Base-by-base conservation (phyloP, 2,888 invertebrate species). In the Aphidoletes aphidimyza region DNA sequence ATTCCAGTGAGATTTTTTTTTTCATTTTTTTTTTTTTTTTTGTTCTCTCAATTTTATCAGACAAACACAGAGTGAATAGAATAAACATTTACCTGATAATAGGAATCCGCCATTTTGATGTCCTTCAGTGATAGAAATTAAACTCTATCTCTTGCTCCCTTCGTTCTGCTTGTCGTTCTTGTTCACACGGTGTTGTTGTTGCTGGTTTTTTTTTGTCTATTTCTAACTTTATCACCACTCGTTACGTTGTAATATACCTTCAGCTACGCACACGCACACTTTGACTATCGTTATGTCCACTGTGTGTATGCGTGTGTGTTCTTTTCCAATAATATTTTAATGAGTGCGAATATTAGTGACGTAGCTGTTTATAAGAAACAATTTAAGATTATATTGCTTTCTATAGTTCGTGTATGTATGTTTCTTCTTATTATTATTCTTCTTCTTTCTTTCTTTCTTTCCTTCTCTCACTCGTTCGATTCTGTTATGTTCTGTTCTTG, bases 21-120 rank as follows among this genome's bases (percentile, higher is more conserved):
- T n/a, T n/a, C n/a, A n/a, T n/a, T n/a, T n/a, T n/a, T n/a, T n/a
- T n/a, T n/a, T n/a, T n/a, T n/a, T n/a, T n/a, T n/a, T n/a, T n/a
- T n/a, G n/a, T n/a, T n/a, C n/a, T n/a, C n/a, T n/a, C n/a, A n/a
- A n/a, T n/a, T n/a, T n/a, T n/a, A n/a, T n/a, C n/a, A 42, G 6
- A 42, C 14, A 17, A 47, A 47, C 3, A 17, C 14, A 9, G 14
- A 34, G 3, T 19, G 26, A 1, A 54, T 2, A 22, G 30, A 8
- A 17, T 37, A 37, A 37, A 81, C 6, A 81, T 37, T 83, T 26
- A 83, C 83, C 83, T 83, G 83, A 83, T 83, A 83, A 83, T 83
- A 83, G 37, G 83, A 83, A 42, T 42, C 42, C 83, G 83, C 83
- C 83, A 83, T 83, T 42, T 83, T 42, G 37, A 42, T 83, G 83